Base-by-base conservation (phyloP, 1,140 invertebrate genomes). In the Drosophila repleta region DNA sequence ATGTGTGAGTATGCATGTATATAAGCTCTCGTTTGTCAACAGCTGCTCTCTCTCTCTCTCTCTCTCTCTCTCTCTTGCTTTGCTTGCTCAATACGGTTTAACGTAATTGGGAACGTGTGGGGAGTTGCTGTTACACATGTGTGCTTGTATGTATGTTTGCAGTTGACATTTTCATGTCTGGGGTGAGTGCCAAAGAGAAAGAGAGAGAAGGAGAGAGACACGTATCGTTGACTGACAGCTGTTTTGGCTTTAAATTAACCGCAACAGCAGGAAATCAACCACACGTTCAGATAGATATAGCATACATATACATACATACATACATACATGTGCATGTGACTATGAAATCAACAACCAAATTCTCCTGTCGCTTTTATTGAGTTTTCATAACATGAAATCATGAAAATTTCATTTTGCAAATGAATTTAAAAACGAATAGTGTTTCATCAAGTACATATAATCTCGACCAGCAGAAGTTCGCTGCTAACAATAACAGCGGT, bases 201-300 rank as follows among this genome's bases (percentile, higher is more conserved):
- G 51, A 60, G 43, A 61, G 37, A 53, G 39, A 29, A 20, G 18
- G 56, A 60, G 37, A 61, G 26, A 61, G 39, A 41, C 21, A n/a
- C 35, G 18, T 55, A 55, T 58, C 64, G 63, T 52, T 75, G 73
- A 79, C 67, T 67, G 80, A 79, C 80, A 84, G 80, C 80, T 84
- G 80, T 84, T 83, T 85, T 76, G 73, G 43, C 51, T 69, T 73
- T 75, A 57, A 80, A 85, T 84, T 85, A 76, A 66, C 55, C 49
- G 43, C 41, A 70, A 71, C 61, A 74, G 60, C 41, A 49, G 68
- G 62, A 71, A 75, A 74, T 70, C 35, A 68, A 45, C 39, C 39
- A 43, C 60, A 43, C n/a, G 41, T 26, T 55, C 11, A 18, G 24
- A 60, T 17, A 55, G 20, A 45, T 32, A 37, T 32, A 35, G 6